Conservation (phyloP, 1,140 invertebrate species). For the Lasioglossum baleicum region DNA sequence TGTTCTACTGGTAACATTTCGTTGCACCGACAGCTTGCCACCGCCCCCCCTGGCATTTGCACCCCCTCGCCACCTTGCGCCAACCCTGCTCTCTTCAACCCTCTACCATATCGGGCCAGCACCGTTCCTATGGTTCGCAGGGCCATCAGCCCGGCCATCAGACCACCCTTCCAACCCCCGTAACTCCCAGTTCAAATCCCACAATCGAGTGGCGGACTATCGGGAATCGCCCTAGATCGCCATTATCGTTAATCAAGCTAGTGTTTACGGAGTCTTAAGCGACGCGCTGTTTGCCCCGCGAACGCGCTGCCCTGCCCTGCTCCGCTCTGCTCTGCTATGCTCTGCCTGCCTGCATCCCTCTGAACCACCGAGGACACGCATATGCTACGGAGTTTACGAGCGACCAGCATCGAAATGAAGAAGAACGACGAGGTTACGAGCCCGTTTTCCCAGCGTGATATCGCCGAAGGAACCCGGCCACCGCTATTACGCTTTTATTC, state of each 20-base stretch:
- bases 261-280: conserved; percentile 59
- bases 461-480: too few species aligned
- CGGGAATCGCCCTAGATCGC: conserved; percentile 56
- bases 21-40: conserved; percentile 52
- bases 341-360: too few species aligned
- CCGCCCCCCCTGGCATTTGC: too few species aligned
- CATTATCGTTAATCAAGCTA: conserved; percentile 67
- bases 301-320: conserved; percentile 7
- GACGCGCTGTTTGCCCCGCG: conserved; percentile 37
- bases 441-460: too few species aligned
- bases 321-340: too few species aligned
- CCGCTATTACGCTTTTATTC: too few species aligned
- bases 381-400: too few species aligned
- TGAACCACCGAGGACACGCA: too few species aligned
- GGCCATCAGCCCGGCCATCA: not conserved
- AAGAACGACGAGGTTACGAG: too few species aligned
- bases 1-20: conserved; percentile 50
- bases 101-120: not conserved
- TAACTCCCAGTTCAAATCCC: conserved; percentile 15
- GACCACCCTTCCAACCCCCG: not conserved
- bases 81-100: not conserved
- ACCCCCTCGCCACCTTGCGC: too few species aligned
- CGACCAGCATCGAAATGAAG: too few species aligned
- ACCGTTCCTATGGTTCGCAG: too few species aligned
- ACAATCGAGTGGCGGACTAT: conserved; percentile 58